Conservation (phyloP, 2,113 vertebrate genomes). For the Mastomys coucha region DNA sequence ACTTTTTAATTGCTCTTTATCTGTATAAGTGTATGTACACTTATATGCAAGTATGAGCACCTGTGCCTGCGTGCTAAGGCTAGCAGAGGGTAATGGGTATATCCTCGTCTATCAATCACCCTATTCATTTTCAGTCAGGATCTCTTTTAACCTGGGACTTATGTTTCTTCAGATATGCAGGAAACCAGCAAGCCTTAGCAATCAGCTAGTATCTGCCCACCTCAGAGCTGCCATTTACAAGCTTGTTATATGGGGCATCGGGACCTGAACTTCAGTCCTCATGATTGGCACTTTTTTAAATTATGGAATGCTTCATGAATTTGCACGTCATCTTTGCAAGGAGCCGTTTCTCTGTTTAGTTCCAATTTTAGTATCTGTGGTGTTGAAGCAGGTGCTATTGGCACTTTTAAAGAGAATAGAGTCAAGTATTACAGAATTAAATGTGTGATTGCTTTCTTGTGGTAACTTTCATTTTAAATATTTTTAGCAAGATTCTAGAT, state of each 20-base stretch:
- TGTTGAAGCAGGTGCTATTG: background rate
- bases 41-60: background rate
- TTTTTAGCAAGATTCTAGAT: slow-evolving; percentile 15
- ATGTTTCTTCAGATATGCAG: background rate
- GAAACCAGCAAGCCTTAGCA: background rate
- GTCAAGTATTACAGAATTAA: background rate
- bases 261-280: background rate
- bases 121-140: background rate
- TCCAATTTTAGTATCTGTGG: background rate
- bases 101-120: background rate
- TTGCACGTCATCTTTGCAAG: background rate
- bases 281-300: background rate
- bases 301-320: background rate
- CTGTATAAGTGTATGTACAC: background rate
- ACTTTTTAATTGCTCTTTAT: background rate
- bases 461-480: slow-evolving; percentile 19
- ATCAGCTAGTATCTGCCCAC: background rate
- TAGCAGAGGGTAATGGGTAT: background rate
- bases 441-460: slow-evolving; percentile 30
- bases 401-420: background rate
- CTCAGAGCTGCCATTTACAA: background rate
- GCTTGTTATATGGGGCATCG: background rate
- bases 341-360: background rate
- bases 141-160: background rate
- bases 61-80: background rate